These are phyloP conservation scores for Trichogramma dendrolimi DNA, from an alignment of 2,888 invertebrate genomes.

Conservation along the genomic window DNA sequence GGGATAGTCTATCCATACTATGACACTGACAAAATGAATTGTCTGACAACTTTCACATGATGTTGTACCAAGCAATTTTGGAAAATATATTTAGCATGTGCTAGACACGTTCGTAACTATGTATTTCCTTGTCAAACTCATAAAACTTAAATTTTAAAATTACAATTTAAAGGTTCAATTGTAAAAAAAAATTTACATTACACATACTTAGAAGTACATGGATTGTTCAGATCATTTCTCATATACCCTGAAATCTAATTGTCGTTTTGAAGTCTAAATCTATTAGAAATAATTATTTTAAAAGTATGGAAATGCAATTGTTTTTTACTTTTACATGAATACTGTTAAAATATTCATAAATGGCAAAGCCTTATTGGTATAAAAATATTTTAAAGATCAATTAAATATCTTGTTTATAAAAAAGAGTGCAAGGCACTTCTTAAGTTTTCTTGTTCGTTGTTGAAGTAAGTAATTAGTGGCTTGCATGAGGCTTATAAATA, in stretches of 20 bases:
- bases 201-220: conserved; percentile 22
- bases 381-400: background rate
- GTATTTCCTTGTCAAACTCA: background rate
- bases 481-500: conserved; percentile 15
- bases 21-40: no score
- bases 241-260: background rate
- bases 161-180: conserved; percentile 10
- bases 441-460: conserved; percentile 23
- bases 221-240: conserved; percentile 12
- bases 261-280: conserved; percentile 1
- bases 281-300: background rate
- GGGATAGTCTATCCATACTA: no score
- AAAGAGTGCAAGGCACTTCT: conserved; percentile 31
- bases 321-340: conserved; percentile 10
- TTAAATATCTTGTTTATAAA: conserved; percentile 6
- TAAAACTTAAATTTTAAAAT: conserved; percentile 2
- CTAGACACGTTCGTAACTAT: no score
- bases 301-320: conserved; percentile 7
- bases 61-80: no score
- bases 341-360: conserved; percentile 13
- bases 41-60: no score
- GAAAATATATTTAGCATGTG: no score
- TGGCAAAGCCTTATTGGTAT: background rate
- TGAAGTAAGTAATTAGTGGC: conserved; percentile 11
- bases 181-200: conserved; percentile 24